Percentiles rank a stretch among this genome's conserved stretches.
These are phyloP conservation scores for Menidia beryllina DNA, from an alignment of 2,113 vertebrate genomes.

Conservation along the genomic window DNA sequence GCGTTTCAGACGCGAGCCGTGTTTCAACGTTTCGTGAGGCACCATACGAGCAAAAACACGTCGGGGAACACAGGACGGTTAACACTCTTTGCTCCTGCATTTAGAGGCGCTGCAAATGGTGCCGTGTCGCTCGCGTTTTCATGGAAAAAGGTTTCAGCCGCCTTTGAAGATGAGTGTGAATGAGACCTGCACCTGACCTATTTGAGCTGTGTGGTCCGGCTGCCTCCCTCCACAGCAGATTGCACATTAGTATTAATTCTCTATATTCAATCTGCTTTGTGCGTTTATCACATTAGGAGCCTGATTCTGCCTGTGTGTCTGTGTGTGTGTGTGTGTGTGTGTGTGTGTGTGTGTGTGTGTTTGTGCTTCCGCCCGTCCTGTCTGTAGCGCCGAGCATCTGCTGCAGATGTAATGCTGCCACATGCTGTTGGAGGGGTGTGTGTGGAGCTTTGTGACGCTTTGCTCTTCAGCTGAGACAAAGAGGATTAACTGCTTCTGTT, in stretches of 20 bases:
- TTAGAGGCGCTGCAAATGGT: not conserved
- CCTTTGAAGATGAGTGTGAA: not conserved
- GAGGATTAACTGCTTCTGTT: constrained; percentile 35
- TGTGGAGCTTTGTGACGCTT: constrained; percentile 15
- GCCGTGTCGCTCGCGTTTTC: too few species aligned
- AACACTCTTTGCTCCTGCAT: not conserved
- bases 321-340: not conserved
- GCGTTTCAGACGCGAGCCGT: not conserved
- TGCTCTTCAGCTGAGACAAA: constrained; percentile 1
- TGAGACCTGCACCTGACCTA: not conserved
- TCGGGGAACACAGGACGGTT: not conserved
- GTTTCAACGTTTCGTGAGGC: not conserved
- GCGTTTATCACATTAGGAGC: not conserved
- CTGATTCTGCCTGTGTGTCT: not conserved
- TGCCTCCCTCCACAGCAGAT: too few species aligned
- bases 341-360: not conserved
- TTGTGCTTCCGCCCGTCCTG: constrained; percentile 8
- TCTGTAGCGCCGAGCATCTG: constrained; percentile 9
- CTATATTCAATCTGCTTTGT: constrained; percentile 1
- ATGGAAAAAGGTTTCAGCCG: too few species aligned
- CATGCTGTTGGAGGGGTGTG: not conserved
- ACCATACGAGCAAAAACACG: not conserved
- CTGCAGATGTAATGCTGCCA: constrained; percentile 18
- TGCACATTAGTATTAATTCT: too few species aligned
- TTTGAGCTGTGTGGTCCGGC: not conserved